These are phyloP conservation scores for Hydriomena furcata DNA, from an alignment of 2,888 invertebrate genomes.

Conservation along the genomic window DNA sequence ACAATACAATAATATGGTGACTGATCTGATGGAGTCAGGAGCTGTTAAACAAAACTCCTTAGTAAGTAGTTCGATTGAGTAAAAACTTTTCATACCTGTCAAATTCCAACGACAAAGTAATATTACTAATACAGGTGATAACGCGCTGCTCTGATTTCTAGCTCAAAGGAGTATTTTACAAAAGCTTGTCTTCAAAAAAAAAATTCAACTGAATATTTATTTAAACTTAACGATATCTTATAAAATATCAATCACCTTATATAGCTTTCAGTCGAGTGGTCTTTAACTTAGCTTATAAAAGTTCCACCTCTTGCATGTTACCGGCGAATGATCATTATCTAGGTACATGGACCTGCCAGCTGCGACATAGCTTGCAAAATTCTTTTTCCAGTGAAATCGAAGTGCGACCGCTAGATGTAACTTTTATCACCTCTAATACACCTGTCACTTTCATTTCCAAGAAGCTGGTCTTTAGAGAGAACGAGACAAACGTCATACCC, in stretches of 20 bases:
- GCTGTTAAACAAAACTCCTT: too few species aligned
- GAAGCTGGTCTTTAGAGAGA: slow-evolving; percentile 37
- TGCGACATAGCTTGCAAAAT: background rate
- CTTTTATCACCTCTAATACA: slow-evolving; percentile 18
- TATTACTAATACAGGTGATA: too few species aligned
- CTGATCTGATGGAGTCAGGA: too few species aligned
- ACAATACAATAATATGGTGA: too few species aligned
- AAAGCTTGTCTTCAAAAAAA: too few species aligned
- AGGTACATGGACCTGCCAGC: background rate
- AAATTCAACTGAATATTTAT: too few species aligned
- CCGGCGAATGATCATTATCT: background rate
- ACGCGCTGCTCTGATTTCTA: too few species aligned
- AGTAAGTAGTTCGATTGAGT: too few species aligned
- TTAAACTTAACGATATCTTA: too few species aligned
- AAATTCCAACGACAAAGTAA: too few species aligned
- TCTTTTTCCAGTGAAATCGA: slow-evolving; percentile 42
- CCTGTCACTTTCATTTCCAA: slow-evolving; percentile 47
- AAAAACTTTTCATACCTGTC: too few species aligned
- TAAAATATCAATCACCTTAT: background rate
- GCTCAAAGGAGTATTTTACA: too few species aligned
- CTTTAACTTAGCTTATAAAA: background rate
- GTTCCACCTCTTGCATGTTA: background rate
- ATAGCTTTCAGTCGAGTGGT: background rate
- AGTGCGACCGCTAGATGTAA: slow-evolving; percentile 39
- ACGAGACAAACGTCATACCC: slow-evolving; percentile 45